Percentiles rank a stretch among this genome's conserved stretches.
These are phyloP conservation scores for Zaprionus capensis DNA, from an alignment of 1,140 invertebrate species.

Conservation along the genomic window DNA sequence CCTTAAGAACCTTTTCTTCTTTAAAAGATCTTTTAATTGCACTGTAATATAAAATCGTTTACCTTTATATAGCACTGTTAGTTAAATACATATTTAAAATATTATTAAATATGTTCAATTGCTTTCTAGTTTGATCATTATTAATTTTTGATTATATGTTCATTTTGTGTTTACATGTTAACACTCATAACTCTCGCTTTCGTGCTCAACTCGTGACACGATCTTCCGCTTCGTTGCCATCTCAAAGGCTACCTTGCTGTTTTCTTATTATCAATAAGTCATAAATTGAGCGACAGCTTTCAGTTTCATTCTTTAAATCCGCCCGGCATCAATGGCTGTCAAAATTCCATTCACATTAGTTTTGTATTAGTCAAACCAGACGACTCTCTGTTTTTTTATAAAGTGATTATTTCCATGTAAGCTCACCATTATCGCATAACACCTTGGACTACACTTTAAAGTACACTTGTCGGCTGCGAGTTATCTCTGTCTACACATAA, in stretches of 20 bases:
- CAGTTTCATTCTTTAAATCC: conserved; percentile 54
- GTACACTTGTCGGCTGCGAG: background rate
- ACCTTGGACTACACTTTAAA: conserved; percentile 3
- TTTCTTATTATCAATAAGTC: conserved; percentile 44
- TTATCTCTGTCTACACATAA: conserved; percentile 4
- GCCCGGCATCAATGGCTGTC: conserved; percentile 12
- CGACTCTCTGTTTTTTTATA: background rate
- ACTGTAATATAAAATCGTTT: too few species aligned
- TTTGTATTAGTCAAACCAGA: background rate
- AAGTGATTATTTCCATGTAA: background rate
- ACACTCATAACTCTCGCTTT: background rate
- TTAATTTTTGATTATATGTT: background rate
- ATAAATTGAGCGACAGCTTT: conserved; percentile 36
- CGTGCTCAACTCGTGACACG: conserved; percentile 16
- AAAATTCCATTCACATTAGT: background rate
- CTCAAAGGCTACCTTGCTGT: conserved; percentile 5
- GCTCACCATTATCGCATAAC: background rate
- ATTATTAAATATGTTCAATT: too few species aligned
- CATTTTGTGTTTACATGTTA: background rate
- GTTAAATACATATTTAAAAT: background rate
- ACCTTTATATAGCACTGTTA: too few species aligned
- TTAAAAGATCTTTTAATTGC: too few species aligned
- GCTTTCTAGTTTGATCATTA: too few species aligned
- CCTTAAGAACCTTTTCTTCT: too few species aligned
- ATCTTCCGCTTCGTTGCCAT: background rate